Evolutionary conservation across 2,888 invertebrate species (phyloP).

Genomic region (Phalangium opilio): DNA sequence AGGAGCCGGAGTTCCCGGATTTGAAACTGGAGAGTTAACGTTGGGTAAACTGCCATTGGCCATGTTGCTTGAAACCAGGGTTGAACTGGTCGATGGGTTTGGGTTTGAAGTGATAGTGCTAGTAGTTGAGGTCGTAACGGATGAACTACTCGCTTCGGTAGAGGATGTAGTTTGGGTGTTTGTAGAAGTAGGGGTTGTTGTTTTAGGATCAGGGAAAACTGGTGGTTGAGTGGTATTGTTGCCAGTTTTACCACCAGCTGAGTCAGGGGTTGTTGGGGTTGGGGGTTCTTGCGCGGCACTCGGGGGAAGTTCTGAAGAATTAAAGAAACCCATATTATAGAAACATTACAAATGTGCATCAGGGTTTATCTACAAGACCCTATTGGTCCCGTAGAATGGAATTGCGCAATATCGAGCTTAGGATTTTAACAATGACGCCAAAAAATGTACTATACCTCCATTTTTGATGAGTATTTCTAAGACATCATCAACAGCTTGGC

Average conservation of each 20-base stretch:
- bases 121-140: background rate
- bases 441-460: constrained; percentile 41
- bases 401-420: no score
- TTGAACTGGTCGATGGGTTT: background rate
- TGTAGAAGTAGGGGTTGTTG: constrained; percentile 22
- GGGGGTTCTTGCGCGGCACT: constrained; percentile 62
- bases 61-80: background rate
- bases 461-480: constrained; percentile 83
- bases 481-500: constrained; percentile 78
- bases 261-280: constrained; percentile 38
- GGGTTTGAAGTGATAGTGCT: background rate
- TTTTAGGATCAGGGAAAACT: constrained; percentile 24
- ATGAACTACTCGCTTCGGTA: constrained; percentile 13
- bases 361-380: no score
- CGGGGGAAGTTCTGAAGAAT: constrained; percentile 54
- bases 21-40: background rate
- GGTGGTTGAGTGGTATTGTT: constrained; percentile 12
- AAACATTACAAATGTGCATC: no score
- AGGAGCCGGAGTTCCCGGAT: background rate
- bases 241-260: constrained; percentile 1
- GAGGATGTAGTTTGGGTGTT: constrained; percentile 6
- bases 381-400: no score
- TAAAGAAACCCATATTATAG: no score
- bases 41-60: no score
- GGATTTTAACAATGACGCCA: no score